Percentiles rank a stretch among this genome's conserved stretches.
Conservation (phyloP, 53 echinoderm and acorn worm species). For the Actinopyga echinites region DNA sequence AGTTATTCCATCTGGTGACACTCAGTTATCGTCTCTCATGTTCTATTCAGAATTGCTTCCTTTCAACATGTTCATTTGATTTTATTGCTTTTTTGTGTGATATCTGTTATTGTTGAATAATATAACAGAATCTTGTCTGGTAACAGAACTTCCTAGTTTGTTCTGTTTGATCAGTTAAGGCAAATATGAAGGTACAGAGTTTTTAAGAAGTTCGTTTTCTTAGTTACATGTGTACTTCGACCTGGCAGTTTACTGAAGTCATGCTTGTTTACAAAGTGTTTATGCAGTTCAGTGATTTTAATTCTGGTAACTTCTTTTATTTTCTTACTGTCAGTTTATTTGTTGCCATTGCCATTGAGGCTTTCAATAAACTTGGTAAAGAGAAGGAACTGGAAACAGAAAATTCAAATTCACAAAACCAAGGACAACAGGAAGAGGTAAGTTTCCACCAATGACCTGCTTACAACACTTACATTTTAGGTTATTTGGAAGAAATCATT, state of each 20-base stretch:
- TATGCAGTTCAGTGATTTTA: no score
- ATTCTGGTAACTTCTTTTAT: background rate
- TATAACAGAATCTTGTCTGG: no score
- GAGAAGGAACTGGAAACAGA: constrained; percentile 78
- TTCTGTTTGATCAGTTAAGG: no score
- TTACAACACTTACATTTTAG: background rate
- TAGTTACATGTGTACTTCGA: no score
- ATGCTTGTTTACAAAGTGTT: no score
- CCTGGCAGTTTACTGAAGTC: no score
- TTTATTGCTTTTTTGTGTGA: background rate
- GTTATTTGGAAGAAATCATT: background rate
- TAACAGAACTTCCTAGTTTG: background rate
- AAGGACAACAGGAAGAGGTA: constrained; percentile 14
- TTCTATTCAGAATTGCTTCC: no score
- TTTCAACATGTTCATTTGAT: background rate
- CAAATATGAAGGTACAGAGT: no score
- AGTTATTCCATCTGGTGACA: no score
- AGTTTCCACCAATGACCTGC: constrained; percentile 3
- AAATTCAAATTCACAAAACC: constrained; percentile 23
- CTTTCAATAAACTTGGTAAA: constrained; percentile 94
- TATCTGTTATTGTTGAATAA: background rate
- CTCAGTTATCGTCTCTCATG: no score
- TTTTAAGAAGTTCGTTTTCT: no score
- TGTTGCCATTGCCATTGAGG: constrained; percentile 98
- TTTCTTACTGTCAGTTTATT: constrained; percentile 64